phyloP scores from a whole-genome alignment of 2,888 invertebrate species.

The Zootermopsis nevadensis region DNA sequence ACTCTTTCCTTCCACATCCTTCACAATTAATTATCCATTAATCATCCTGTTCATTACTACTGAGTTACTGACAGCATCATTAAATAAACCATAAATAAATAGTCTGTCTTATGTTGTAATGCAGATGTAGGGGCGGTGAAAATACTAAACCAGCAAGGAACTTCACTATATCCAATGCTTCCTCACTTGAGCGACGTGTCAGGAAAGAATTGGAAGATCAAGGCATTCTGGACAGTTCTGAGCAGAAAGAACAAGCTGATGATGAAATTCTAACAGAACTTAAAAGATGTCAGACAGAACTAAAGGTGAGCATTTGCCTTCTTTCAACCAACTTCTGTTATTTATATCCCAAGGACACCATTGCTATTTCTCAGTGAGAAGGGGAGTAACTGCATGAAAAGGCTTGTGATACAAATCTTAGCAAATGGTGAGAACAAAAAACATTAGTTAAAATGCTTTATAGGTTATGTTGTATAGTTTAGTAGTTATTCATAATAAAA shows the following conservation, averaged over 20 bases:
- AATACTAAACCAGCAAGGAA: conserved; percentile 60
- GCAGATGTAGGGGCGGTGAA: conserved; percentile 52
- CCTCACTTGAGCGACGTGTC: conserved; percentile 85
- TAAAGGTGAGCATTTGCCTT: conserved; percentile 63
- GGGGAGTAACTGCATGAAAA: too few species aligned
- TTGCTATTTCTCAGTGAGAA: too few species aligned
- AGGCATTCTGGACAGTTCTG: conserved; percentile 77
- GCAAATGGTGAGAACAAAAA: too few species aligned
- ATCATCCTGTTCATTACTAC: too few species aligned
- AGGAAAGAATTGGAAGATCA: conserved; percentile 88
- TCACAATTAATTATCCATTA: too few species aligned
- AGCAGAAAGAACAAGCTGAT: conserved; percentile 68
- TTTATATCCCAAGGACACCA: too few species aligned
- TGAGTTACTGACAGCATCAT: background rate
- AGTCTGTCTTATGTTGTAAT: background rate
- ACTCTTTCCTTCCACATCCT: too few species aligned
- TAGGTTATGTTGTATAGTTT: too few species aligned
- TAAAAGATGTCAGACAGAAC: conserved; percentile 86
- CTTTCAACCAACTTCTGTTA: too few species aligned
- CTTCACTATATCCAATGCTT: conserved; percentile 72
- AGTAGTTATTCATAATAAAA: too few species aligned
- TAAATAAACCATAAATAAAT: background rate
- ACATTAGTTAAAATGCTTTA: too few species aligned
- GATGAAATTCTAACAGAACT: conserved; percentile 92
- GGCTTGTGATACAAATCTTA: too few species aligned